Evolutionary conservation across 2,113 vertebrate species (phyloP).

Genomic region (Xiphophorus couchianus): DNA sequence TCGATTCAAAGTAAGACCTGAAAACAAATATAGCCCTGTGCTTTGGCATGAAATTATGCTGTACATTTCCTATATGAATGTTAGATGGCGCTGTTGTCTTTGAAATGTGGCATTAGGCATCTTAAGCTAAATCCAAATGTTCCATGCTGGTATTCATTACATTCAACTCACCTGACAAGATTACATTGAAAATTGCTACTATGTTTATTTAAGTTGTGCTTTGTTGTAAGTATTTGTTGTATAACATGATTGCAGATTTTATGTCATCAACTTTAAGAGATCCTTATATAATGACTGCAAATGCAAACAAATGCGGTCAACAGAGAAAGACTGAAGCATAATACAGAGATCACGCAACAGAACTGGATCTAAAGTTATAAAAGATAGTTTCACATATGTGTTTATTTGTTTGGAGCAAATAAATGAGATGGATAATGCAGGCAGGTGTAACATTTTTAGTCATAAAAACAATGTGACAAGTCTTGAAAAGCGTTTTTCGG

Average conservation of each 20-base stretch:
- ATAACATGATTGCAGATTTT: neutral
- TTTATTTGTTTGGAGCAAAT: no score
- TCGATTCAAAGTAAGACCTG: neutral
- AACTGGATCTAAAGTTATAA: constrained; percentile 10
- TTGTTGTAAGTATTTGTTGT: neutral
- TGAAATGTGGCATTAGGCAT: constrained; percentile 14
- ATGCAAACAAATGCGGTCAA: constrained; percentile 3
- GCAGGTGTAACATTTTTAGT: constrained; percentile 3
- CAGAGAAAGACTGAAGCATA: constrained; percentile 19
- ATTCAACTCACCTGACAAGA: constrained; percentile 25
- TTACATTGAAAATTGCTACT: constrained; percentile 18
- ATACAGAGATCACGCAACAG: neutral
- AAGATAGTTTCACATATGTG: neutral
- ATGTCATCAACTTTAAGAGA: neutral
- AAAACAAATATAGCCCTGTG: neutral
- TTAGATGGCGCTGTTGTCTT: constrained; percentile 59
- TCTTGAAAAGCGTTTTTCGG: constrained; percentile 32
- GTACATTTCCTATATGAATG: constrained; percentile 13
- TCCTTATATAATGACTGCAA: constrained; percentile 19
- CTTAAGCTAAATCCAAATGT: constrained; percentile 1
- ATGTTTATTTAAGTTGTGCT: constrained; percentile 4
- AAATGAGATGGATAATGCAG: neutral
- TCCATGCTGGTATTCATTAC: neutral
- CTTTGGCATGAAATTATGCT: neutral
- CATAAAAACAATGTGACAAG: constrained; percentile 2